Evolutionary conservation across 2,888 invertebrate genomes (phyloP), one percentile per base, ranked within the genome.

Genomic region (Orchesella flavescens): DNA sequence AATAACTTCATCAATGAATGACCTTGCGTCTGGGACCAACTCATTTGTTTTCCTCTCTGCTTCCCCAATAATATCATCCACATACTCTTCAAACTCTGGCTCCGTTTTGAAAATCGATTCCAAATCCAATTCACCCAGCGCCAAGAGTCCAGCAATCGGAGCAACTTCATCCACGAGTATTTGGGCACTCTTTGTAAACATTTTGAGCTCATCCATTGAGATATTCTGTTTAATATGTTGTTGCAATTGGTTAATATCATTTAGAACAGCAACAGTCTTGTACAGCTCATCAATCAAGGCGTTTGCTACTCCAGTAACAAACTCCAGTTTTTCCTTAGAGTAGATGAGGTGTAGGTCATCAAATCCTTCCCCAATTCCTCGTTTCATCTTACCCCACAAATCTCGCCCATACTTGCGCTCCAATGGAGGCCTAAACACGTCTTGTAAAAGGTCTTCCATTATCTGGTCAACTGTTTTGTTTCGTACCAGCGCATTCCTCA

Each of bases 91-190:
- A 55, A 87, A 81, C 59, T 80, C 81, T 0, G 87, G 86, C 24
- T 87, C 83, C 34, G 83, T 82, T 69, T 46, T 75, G 44, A 88
- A 86, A 46, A 88, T 87, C 21, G 46, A 57, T 61, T 88, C 88
- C 34, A 88, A 49, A 17, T 86, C 86, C 0, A 88, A 69, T 57
- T 88, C 85, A 1, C 88, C 87, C 19, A 84, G 55, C 10, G 86
- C 85, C 5, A 88, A 23, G 0, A 87, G 61, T 2, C 78, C 73
- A 0, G 85, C 87, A 10, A 87, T 79, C 0, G 86, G 86, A 13
- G 84, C 61, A 5, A 77, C 86, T n/a, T 84, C 84, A 53, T 87
- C 86, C 66, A 88, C 74, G 24, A 88, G 76, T 23, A 75, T 61
- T 10, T 69, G 73, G 0, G 84, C 77, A 17, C 66, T 69, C 7